These are phyloP conservation scores for Aphaenogaster rudis DNA, from an alignment of 1,140 invertebrate genomes.

Conservation along the genomic window DNA sequence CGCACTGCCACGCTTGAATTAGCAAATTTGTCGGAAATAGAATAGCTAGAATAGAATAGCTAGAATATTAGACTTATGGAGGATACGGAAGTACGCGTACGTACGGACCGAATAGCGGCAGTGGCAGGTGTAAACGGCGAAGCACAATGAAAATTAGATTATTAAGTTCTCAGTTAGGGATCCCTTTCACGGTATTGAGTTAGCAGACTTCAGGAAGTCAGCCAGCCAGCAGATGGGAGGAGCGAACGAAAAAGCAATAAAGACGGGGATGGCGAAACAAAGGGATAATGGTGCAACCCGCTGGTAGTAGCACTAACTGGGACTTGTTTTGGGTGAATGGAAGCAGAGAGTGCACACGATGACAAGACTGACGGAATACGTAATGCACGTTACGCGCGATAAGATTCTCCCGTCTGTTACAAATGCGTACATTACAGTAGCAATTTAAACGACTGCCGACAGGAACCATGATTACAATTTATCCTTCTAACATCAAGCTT, in stretches of 20 bases:
- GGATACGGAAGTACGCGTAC: not conserved
- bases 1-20: constrained; percentile 1
- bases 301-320: constrained; percentile 34
- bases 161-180: constrained; percentile 59
- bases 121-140: constrained; percentile 52
- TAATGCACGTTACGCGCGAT: constrained; percentile 34
- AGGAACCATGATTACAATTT: constrained; percentile 25
- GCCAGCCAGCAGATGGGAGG: constrained; percentile 16
- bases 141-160: constrained; percentile 55
- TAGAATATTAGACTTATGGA: constrained; percentile 20
- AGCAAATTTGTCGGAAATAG: constrained; percentile 30
- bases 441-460: constrained; percentile 6
- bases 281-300: constrained; percentile 44
- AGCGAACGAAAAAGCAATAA: constrained; percentile 59
- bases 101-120: constrained; percentile 19
- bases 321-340: constrained; percentile 14
- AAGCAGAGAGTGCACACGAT: constrained; percentile 27
- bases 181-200: constrained; percentile 57
- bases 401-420: constrained; percentile 42
- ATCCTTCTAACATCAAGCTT: not conserved
- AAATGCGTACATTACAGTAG: constrained; percentile 16
- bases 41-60: not conserved
- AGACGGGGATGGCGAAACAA: constrained; percentile 53
- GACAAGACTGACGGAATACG: constrained; percentile 52
- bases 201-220: constrained; percentile 58